These are phyloP conservation scores for Camponotus fellah DNA, from an alignment of 2,888 invertebrate species.

Conservation along the genomic window DNA sequence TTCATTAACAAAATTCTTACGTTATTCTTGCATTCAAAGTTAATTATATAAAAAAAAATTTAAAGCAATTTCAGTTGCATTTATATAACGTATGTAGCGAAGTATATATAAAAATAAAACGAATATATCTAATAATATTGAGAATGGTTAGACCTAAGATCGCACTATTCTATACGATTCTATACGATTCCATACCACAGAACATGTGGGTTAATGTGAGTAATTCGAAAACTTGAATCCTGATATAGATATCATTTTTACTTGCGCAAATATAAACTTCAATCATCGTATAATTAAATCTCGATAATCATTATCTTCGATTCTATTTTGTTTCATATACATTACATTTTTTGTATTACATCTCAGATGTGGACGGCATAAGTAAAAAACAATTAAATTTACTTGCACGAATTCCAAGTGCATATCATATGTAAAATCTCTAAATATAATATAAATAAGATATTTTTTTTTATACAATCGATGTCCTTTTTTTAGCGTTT, in stretches of 20 bases:
- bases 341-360: neutral
- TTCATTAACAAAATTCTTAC: neutral
- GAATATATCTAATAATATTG: neutral
- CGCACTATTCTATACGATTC: neutral
- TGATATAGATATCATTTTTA: slow-evolving; percentile 41
- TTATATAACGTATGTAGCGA: slow-evolving; percentile 6
- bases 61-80: neutral
- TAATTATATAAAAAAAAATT: slow-evolving; percentile 14
- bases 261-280: neutral
- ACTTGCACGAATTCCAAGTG: neutral
- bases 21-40: neutral
- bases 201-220: neutral
- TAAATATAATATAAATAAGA: neutral
- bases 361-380: slow-evolving; percentile 31
- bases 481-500: neutral
- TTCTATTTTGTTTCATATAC: neutral
- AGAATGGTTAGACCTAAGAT: neutral
- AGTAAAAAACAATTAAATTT: slow-evolving; percentile 25
- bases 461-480: neutral
- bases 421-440: neutral
- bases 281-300: neutral
- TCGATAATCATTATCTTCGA: neutral
- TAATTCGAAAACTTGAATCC: slow-evolving; percentile 41
- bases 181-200: neutral
- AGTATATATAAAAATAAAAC: neutral